These are phyloP conservation scores for Tolmerus cingulatus DNA, from an alignment of 2,888 invertebrate species.

Conservation along the genomic window DNA sequence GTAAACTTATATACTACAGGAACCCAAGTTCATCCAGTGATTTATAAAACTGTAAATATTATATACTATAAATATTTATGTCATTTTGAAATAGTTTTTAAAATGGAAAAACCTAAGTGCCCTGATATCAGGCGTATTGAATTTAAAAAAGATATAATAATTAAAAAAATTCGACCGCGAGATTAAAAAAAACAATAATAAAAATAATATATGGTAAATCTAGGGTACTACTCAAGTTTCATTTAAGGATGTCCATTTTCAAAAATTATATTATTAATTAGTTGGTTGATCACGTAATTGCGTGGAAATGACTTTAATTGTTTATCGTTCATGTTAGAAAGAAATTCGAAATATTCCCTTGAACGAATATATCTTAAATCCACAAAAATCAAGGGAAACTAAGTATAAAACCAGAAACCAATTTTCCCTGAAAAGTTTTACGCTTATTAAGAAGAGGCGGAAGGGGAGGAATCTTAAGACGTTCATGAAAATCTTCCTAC, in stretches of 20 bases:
- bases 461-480: neutral
- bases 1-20: neutral
- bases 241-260: no score
- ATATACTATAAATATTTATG: no score
- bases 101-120: no score
- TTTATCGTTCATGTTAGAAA: neutral
- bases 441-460: neutral
- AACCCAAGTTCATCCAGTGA: neutral
- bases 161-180: no score
- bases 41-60: no score
- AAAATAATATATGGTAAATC: no score
- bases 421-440: neutral
- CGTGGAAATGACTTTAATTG: neutral
- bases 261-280: neutral
- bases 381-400: neutral
- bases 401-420: neutral
- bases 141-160: no score
- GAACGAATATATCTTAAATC: neutral
- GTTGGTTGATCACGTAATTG: neutral
- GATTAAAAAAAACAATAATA: no score
- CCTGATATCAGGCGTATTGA: no score
- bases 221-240: no score
- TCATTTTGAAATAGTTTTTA: no score
- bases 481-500: neutral
- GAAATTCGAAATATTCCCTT: neutral